phyloP scores from a whole-genome alignment of 2,888 invertebrate genomes.

The Sisyra nigra region DNA sequence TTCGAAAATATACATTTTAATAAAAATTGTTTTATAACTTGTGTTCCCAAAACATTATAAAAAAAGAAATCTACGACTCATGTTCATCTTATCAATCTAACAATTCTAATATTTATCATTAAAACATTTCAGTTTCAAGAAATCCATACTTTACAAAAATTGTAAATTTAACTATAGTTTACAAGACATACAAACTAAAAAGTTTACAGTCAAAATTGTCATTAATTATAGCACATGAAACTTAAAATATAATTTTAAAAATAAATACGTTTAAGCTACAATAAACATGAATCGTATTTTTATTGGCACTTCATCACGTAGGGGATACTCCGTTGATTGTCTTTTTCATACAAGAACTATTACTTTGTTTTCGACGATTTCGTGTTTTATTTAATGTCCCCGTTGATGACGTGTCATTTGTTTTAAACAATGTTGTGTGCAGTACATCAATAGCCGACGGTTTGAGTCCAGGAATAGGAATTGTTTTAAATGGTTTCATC shows the following conservation, averaged over 20 bases:
- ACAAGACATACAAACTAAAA: background rate
- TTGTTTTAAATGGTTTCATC: conserved; percentile 41
- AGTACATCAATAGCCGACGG: conserved; percentile 33
- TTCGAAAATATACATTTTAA: conserved; percentile 6
- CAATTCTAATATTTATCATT: too few relatives aligned
- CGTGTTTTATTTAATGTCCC: conserved; percentile 11
- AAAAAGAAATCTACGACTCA: too few relatives aligned
- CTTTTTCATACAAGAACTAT: conserved; percentile 12
- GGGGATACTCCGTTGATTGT: background rate
- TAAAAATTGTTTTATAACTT: conserved; percentile 3
- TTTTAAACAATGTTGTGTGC: conserved; percentile 31
- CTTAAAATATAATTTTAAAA: too few relatives aligned
- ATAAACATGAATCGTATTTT: background rate
- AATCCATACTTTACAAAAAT: too few relatives aligned
- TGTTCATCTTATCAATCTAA: too few relatives aligned
- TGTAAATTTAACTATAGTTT: background rate
- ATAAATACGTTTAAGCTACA: background rate
- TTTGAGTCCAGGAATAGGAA: conserved; percentile 36
- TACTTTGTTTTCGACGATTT: conserved; percentile 23
- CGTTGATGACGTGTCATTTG: conserved; percentile 2
- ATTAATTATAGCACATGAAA: too few relatives aligned
- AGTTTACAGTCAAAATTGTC: background rate
- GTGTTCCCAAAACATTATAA: conserved; percentile 1
- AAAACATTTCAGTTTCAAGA: too few relatives aligned
- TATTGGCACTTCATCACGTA: conserved; percentile 7